Evolutionary conservation across 2,113 vertebrate species (phyloP).

Genomic region (Galbula dea): DNA sequence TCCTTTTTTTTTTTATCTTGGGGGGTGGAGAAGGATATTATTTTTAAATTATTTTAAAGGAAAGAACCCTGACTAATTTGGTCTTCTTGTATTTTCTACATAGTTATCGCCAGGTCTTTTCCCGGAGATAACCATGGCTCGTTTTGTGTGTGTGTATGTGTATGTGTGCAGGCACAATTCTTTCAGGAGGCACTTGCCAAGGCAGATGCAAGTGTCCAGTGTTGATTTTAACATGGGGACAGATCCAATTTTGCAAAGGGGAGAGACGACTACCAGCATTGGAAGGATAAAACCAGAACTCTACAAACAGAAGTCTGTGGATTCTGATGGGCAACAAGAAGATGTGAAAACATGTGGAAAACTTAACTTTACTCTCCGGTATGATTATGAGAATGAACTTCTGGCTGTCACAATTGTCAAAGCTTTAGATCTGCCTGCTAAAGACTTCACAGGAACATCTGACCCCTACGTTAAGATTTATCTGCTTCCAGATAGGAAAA

Average conservation of each 20-base stretch:
- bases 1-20: too few relatives aligned
- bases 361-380: slow-evolving; percentile 89
- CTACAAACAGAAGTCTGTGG: slow-evolving; percentile 97
- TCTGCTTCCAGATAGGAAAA: slow-evolving; percentile 95
- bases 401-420: slow-evolving; percentile 91
- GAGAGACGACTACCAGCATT: slow-evolving; percentile 93
- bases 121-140: background rate
- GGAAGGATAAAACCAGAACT: slow-evolving; percentile 97
- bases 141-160: slow-evolving; percentile 19
- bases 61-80: background rate
- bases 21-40: background rate
- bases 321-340: slow-evolving; percentile 87
- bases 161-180: slow-evolving; percentile 89
- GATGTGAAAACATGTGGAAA: slow-evolving; percentile 91
- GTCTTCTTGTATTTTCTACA: background rate
- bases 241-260: slow-evolving; percentile 78
- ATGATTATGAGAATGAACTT: slow-evolving; percentile 92
- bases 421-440: slow-evolving; percentile 93
- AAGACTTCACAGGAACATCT: slow-evolving; percentile 94
- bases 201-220: slow-evolving; percentile 96
- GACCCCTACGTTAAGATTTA: slow-evolving; percentile 98
- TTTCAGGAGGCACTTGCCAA: slow-evolving; percentile 92
- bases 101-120: background rate
- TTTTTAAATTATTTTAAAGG: background rate
- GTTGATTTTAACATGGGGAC: slow-evolving; percentile 90